A percentile compares a stretch with the other conserved stretches of the same genome.
Evolutionary conservation across 2,888 invertebrate genomes (phyloP).

Genomic region (Eumerus sabulonum): DNA sequence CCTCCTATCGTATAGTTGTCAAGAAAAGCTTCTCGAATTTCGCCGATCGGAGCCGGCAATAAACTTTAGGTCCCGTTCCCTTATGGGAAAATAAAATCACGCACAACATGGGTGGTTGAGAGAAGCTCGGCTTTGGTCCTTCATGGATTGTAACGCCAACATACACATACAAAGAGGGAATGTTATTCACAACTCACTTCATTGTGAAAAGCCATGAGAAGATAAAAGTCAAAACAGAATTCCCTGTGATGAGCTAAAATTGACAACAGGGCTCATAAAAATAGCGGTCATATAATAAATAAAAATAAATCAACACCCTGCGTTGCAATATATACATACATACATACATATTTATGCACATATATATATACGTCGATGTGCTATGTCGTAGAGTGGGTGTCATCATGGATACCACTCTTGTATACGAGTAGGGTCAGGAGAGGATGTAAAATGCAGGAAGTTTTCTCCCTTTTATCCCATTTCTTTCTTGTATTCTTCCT

Average conservation of each 20-base stretch:
- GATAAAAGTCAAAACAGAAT: conserved; percentile 17
- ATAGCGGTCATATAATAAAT: conserved; percentile 57
- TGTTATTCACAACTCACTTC: neutral
- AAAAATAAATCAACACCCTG: conserved; percentile 50
- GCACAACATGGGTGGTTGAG: too few species aligned
- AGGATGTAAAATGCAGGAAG: conserved; percentile 41
- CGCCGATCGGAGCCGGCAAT: too few species aligned
- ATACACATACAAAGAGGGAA: conserved; percentile 27
- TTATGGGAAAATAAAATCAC: too few species aligned
- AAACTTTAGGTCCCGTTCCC: too few species aligned
- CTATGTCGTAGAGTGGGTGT: conserved; percentile 1
- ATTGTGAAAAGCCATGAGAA: conserved; percentile 6
- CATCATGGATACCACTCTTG: neutral
- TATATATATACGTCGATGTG: too few species aligned
- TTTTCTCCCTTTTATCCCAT: conserved; percentile 12
- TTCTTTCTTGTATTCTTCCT: too few species aligned
- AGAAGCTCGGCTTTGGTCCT: too few species aligned
- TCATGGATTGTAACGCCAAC: too few species aligned
- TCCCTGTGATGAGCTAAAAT: conserved; percentile 31
- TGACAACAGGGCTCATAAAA: conserved; percentile 57
- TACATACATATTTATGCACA: neutral
- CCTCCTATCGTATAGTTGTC: too few species aligned
- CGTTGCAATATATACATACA: neutral
- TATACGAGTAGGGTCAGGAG: conserved; percentile 18
- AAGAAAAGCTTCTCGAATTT: too few species aligned